Base-by-base conservation (phyloP, 2,113 vertebrate species). In the Leucopsar rothschildi region DNA sequence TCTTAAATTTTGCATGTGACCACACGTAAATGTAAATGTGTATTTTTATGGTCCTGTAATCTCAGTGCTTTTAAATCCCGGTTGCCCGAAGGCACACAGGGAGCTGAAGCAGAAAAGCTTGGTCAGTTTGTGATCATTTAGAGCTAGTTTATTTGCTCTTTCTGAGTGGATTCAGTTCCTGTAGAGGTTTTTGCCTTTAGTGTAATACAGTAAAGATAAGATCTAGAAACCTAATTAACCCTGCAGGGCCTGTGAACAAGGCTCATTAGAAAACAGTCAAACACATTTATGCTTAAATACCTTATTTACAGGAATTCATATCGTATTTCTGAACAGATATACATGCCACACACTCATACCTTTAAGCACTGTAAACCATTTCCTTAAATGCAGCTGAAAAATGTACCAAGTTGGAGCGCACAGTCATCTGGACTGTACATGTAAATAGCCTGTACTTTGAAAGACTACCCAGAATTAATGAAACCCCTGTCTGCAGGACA, bases 41-140 rank as follows among this genome's bases (percentile, higher is more conserved):
- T 96, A 84, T 97, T 98, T 98, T 98, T 97, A 98, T 97, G 96
- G 95, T 94, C 60, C 97, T 96, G 95, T 97, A 98, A 97, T 98
- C 97, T 97, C 86, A 88, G 76, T 92, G 97, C 94, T 97, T 97
- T 97, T 95, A 97, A 97, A 97, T 95, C 92, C 72, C 14, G 35
- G 6, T 94, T 88, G 97, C 98, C 98, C 87, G 92, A 97, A 96
- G 97, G 98, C 96, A 97, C 72, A 88, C 80, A 82, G 96, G 95
- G 97, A 97, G 96, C 90, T 96, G 97, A 97, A 97, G 97, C 96
- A 85, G 94, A 98, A 98, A 98, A 98, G 92, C 94, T 82, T 79
- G 80, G 97, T 98, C 97, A 97, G 96, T 98, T 98, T 98, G 98
- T 97, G 97, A 97, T 97, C 97, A 98, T 98, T 98, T 98, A 98